Evolutionary conservation across 2,888 invertebrate species (phyloP), one percentile per base, ranked within the genome.

Genomic region (Nomada hirtipes): DNA sequence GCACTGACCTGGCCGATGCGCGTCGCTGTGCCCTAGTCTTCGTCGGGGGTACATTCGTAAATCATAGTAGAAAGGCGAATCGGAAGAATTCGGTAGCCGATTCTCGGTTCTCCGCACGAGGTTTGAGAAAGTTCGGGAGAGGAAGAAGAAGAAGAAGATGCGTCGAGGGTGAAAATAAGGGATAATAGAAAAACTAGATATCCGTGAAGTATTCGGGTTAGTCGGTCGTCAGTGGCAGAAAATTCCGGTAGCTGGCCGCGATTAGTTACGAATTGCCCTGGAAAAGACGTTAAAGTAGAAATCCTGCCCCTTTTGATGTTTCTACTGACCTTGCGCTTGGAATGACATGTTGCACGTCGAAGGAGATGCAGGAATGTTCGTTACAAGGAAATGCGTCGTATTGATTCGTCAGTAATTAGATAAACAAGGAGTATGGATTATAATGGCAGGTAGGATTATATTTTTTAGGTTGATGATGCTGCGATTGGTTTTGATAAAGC

Each of bases 191-290:
- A 50, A 64, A 42, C 53, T 53, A 61, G 72, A 57, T 72, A 52
- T 47, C 73, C 77, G 78, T 85, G 72, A 74, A 79, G 69, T 79
- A 83, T 88, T 89, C 89, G 88, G 92, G 92, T 93, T 92, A 93
- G 90, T 92, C 91, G 92, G 91, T 92, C 92, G 91, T 90, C 88
- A 89, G 89, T 89, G 89, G 75, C 78, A 70, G 85, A 87, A 82
- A 88, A 89, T 90, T 90, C 87, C 90, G 81, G 89, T 91, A 92
- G 91, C 91, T 69, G 67, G 61, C 81, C 73, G 59, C 88, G 89
- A 93, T 93, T 91, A 91, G 92, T 91, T 90, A 91, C 91, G 90
- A 88, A 60, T 69, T 68, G 77, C 18, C 11, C n/a, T 29, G 26
- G 52, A 53, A 63, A 50, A 57, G 63, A 60, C 44, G 59, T 60